A percentile compares a stretch with the other conserved stretches of the same genome.
phyloP scores from a whole-genome alignment of 2,113 vertebrate species.

The Gymnogyps californianus region DNA sequence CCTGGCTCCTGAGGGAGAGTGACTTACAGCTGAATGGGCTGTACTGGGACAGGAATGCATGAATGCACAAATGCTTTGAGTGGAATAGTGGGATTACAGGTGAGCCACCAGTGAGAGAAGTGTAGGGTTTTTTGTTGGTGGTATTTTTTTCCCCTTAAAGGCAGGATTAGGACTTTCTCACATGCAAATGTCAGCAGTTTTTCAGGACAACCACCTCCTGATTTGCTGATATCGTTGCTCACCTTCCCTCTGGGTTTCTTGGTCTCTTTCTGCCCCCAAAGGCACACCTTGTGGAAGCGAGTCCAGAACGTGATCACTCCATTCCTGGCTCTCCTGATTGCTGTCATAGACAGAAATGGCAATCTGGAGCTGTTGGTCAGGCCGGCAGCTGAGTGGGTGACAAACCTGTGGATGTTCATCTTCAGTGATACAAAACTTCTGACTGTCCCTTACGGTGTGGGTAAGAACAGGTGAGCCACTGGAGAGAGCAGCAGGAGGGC shows the following conservation, averaged over 20 bases:
- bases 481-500: neutral
- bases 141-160: neutral
- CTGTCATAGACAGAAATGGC: conserved; percentile 84
- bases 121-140: neutral
- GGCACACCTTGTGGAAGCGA: conserved; percentile 90
- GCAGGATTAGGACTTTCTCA: neutral
- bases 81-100: neutral
- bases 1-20: neutral
- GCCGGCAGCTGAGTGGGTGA: conserved; percentile 62
- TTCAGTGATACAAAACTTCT: conserved; percentile 84
- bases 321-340: conserved; percentile 84
- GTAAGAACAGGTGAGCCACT: conserved; percentile 69
- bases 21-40: neutral
- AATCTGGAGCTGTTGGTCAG: conserved; percentile 86
- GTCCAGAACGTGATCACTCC: conserved; percentile 84
- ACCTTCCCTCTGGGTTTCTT: neutral
- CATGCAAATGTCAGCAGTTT: neutral
- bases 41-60: neutral
- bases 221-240: neutral
- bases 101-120: neutral
- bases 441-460: conserved; percentile 67
- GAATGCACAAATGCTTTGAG: neutral
- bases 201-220: neutral
- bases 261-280: conserved; percentile 45
- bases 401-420: conserved; percentile 88